phyloP scores from a whole-genome alignment of 2,888 invertebrate species.

The Ormyrus nitidulus region DNA sequence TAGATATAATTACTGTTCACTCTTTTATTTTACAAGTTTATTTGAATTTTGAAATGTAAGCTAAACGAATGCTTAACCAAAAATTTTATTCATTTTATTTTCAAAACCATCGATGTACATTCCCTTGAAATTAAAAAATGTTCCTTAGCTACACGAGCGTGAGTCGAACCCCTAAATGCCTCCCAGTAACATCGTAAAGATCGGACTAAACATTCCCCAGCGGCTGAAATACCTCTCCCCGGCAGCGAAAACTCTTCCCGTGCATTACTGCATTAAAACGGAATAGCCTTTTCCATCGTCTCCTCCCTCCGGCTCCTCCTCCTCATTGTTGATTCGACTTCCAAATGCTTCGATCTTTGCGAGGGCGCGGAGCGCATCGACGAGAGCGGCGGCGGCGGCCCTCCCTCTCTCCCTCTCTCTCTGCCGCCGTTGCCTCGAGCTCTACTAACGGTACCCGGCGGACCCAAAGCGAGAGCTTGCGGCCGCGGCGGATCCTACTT shows the following conservation, averaged over 20 bases:
- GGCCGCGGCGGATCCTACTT: neutral
- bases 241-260: neutral
- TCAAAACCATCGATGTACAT: too few species aligned
- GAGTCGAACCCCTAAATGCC: too few species aligned
- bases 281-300: constrained; percentile 8
- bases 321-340: constrained; percentile 51
- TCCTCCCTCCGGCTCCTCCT: neutral
- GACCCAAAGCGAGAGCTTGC: constrained; percentile 45
- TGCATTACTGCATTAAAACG: constrained; percentile 37
- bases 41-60: too few species aligned
- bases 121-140: too few species aligned
- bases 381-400: neutral
- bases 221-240: neutral
- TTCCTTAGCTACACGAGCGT: too few species aligned
- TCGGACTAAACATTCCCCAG: constrained; percentile 44
- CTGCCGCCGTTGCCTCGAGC: too few species aligned
- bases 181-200: constrained; percentile 35
- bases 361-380: constrained; percentile 30
- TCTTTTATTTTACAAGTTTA: too few species aligned
- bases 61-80: too few species aligned
- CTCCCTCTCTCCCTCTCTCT: constrained; percentile 14
- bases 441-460: constrained; percentile 59
- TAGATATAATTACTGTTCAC: too few species aligned
- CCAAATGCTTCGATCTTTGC: constrained; percentile 41
- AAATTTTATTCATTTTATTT: too few species aligned